Conservation (phyloP, 2,888 invertebrate species). For the Metacarcinus magister region DNA sequence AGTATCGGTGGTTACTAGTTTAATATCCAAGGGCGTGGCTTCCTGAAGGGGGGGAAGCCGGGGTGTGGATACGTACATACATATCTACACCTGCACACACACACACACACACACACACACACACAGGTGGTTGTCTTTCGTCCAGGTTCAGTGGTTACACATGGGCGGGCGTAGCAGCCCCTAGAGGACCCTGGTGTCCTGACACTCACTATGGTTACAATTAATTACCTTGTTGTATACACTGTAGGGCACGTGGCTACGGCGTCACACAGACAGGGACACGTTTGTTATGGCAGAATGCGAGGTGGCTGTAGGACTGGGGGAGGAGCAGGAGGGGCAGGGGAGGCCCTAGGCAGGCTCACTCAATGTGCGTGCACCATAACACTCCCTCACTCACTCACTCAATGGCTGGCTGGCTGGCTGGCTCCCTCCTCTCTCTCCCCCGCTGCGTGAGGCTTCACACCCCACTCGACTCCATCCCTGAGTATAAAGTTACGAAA, state of each 20-base stretch:
- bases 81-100: background rate
- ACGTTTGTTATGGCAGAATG: constrained; percentile 62
- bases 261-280: constrained; percentile 1
- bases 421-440: constrained; percentile 28
- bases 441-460: constrained; percentile 37
- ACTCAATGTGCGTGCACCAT: background rate
- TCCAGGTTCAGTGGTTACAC: background rate
- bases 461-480: constrained; percentile 72
- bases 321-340: background rate
- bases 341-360: background rate
- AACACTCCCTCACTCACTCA: background rate
- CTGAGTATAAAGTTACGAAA: constrained; percentile 78
- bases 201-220: background rate
- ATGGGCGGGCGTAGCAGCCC: background rate
- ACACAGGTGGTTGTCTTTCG: background rate
- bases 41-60: background rate
- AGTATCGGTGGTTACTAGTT: background rate
- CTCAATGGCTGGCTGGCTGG: background rate
- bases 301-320: constrained; percentile 70
- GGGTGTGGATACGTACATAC: background rate
- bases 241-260: background rate
- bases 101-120: background rate
- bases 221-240: background rate
- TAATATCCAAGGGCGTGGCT: background rate
- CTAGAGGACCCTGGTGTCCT: background rate